phyloP scores from a whole-genome alignment of 2,113 vertebrate species.

The Dolichallabes microphthalmus region DNA sequence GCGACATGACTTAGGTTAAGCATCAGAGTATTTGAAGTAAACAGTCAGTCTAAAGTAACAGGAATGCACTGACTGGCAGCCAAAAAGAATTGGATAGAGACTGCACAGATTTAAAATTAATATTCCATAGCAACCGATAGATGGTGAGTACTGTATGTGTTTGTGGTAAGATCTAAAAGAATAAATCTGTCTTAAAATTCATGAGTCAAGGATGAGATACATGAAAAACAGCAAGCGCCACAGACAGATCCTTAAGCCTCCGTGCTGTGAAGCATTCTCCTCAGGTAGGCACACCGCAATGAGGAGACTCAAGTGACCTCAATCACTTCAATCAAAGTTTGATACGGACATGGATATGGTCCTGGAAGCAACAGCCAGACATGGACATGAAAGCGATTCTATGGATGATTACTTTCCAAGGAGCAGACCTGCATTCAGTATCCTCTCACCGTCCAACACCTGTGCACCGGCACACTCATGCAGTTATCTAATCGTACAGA shows the following conservation, averaged over 20 bases:
- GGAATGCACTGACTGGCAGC: background rate
- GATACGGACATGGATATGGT: background rate
- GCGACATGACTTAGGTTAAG: background rate
- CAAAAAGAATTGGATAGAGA: background rate
- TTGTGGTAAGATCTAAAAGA: background rate
- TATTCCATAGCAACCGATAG: background rate
- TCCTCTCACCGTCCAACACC: too few relatives aligned
- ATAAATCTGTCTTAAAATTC: background rate
- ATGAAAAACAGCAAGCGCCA: background rate
- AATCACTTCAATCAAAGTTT: background rate
- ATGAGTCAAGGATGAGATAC: background rate
- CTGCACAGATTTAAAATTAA: background rate
- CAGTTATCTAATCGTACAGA: too few relatives aligned
- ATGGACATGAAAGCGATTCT: background rate
- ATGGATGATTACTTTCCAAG: background rate
- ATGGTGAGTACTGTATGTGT: background rate
- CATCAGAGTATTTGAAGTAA: too few relatives aligned
- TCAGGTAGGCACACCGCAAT: background rate
- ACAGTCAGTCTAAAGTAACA: background rate
- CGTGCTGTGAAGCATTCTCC: background rate
- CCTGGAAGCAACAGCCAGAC: background rate
- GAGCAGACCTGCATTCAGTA: too few relatives aligned
- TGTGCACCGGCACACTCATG: too few relatives aligned
- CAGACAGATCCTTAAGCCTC: background rate
- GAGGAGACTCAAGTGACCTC: background rate